Percentiles rank a stretch among this genome's conserved stretches.
phyloP scores from a whole-genome alignment of 1,140 invertebrate species.

The Eubasilissa regina region DNA sequence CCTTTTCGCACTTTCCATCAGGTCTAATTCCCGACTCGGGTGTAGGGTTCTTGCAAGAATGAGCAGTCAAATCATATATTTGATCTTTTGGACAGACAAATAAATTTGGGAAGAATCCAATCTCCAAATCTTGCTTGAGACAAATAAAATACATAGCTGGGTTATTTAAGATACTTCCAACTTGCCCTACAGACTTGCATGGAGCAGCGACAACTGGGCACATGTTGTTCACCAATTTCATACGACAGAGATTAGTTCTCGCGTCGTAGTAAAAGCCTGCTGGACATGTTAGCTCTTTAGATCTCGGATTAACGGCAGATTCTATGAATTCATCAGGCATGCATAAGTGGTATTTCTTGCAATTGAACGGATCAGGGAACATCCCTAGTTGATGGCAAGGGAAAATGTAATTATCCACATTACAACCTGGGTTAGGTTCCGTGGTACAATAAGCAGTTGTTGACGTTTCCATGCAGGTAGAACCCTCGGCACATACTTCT shows the following conservation, averaged over 20 bases:
- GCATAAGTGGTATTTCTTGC: no score
- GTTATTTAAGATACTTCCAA: conserved; percentile 4
- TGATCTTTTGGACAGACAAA: conserved; percentile 28
- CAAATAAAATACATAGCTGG: conserved; percentile 49
- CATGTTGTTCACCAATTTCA: not conserved
- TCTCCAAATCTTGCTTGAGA: not conserved
- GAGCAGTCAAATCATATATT: not conserved
- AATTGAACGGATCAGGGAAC: no score
- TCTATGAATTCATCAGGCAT: no score
- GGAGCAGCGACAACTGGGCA: conserved; percentile 1
- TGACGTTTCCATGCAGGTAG: conserved; percentile 6
- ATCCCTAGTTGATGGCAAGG: conserved; percentile 59
- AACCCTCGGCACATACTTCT: conserved; percentile 1
- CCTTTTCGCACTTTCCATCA: not conserved
- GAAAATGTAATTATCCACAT: conserved; percentile 21
- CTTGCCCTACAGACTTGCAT: not conserved
- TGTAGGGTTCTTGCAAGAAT: conserved; percentile 27
- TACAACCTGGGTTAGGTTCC: conserved; percentile 38
- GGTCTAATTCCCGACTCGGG: not conserved
- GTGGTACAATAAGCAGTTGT: conserved; percentile 32
- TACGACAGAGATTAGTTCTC: conserved; percentile 2
- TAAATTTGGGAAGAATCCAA: conserved; percentile 18
- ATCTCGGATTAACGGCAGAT: no score
- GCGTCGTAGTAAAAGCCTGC: conserved; percentile 41
- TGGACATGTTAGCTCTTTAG: no score